Evolutionary conservation across 2,797 vertebrate genomes (phyloP), one percentile per base, ranked within the genome.

Genomic region (Enteromius argenteus): DNA sequence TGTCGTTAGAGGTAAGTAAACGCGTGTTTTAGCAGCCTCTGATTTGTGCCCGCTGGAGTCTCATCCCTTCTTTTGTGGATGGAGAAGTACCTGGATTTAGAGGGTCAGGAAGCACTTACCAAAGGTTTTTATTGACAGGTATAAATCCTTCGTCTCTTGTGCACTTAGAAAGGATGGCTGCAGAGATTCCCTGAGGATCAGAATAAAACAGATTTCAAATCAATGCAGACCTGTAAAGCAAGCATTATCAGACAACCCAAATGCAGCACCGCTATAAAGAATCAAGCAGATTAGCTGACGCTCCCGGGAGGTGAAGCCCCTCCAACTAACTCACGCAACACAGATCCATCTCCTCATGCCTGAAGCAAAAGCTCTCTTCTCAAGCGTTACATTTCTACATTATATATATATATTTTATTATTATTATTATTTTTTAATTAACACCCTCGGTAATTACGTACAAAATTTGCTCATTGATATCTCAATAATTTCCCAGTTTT

Each of bases 71-170:
- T 93, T 94, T 87, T 81, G 90, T 89, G 91, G 90, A 80, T 35
- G 78, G 90, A 94, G 81, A 94, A 94, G 94, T 91, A 91, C 89
- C 92, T 94, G 93, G 93, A 94, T 95, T 94, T 95, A 94, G 90
- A 90, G 93, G 94, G 92, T 94, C 94, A 94, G 89, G 93, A 94
- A 96, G 91, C 95, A 96, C 93, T 95, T 94, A 94, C 91, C 93
- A 95, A 92, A 96, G 94, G 91, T 93, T 94, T 93, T 95, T 96
- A 95, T 95, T 95, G 86, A 94, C 90, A 91, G 94, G 92, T 94
- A 96, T 92, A 92, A 96, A 96, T 94, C 93, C 93, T 94, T 92
- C 90, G 86, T 94, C 96, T 94, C 83, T 84, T 15, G 88, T 93
- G 90, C 93, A 94, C 89, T 96, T 92, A 93, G 92, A 90, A 92